Percentiles rank a stretch among this genome's conserved stretches.
Conservation (phyloP, 2,888 invertebrate species). For the Hydraecia micacea region DNA sequence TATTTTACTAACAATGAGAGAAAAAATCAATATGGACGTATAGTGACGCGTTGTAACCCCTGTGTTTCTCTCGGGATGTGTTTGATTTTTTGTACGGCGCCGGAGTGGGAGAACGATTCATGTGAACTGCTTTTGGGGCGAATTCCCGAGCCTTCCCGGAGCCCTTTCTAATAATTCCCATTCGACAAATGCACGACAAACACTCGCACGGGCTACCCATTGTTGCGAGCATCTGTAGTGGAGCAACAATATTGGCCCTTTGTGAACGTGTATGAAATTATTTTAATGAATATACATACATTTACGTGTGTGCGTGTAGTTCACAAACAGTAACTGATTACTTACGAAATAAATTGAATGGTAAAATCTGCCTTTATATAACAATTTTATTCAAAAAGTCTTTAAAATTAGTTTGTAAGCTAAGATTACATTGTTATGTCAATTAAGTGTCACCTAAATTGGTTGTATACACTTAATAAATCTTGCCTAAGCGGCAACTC, state of each 20-base stretch:
- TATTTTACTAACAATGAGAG: constrained; percentile 89
- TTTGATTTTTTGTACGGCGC: constrained; percentile 89
- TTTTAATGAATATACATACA: constrained; percentile 79
- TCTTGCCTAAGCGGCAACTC: constrained; percentile 69
- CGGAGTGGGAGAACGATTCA: constrained; percentile 89
- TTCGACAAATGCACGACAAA: constrained; percentile 90
- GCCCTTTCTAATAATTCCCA: constrained; percentile 90
- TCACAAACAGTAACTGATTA: constrained; percentile 64
- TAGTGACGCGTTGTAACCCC: constrained; percentile 90
- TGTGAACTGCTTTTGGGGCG: constrained; percentile 90
- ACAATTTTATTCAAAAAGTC: constrained; percentile 34
- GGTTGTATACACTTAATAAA: constrained; percentile 56
- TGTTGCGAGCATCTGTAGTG: constrained; percentile 86
- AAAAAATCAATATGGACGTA: constrained; percentile 90
- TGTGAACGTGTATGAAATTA: constrained; percentile 80
- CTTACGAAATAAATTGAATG: constrained; percentile 41
- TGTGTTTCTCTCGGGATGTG: constrained; percentile 90
- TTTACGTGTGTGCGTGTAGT: constrained; percentile 52
- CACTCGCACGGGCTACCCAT: constrained; percentile 88
- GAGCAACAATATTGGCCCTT: constrained; percentile 86
- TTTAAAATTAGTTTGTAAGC: constrained; percentile 26
- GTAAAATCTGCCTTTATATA: constrained; percentile 48
- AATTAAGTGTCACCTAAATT: constrained; percentile 42
- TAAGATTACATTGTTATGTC: constrained; percentile 14
- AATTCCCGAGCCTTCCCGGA: constrained; percentile 90